Evolutionary conservation across 2,797 vertebrate genomes (phyloP).

Genomic region (Periparus ater): DNA sequence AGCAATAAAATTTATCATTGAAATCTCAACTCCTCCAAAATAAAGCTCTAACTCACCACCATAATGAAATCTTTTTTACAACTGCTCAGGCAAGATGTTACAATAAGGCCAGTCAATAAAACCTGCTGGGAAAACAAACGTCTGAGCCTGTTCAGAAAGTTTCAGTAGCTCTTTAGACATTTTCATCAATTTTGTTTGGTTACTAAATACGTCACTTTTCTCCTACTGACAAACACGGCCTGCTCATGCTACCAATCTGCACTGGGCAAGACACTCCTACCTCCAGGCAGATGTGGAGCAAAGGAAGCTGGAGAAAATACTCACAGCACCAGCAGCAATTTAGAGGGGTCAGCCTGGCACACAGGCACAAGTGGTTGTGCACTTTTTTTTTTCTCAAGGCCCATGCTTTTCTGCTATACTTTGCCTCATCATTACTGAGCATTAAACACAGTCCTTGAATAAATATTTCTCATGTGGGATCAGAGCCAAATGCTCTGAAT

Average conservation of each 20-base stretch:
- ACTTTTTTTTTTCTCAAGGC: background rate
- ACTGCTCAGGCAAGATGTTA: background rate
- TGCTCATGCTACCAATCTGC: background rate
- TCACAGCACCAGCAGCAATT: background rate
- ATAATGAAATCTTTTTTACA: background rate
- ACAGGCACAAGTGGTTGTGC: background rate
- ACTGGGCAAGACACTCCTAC: background rate
- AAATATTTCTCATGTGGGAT: background rate
- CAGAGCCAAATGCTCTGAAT: background rate
- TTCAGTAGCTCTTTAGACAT: background rate
- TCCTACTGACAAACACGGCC: background rate
- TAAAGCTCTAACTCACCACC: background rate
- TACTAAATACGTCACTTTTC: background rate
- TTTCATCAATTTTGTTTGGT: background rate
- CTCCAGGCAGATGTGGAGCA: background rate
- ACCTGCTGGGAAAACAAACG: background rate
- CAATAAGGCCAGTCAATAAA: background rate
- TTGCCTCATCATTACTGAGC: background rate
- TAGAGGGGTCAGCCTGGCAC: background rate
- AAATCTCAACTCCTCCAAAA: background rate
- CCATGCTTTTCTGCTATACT: background rate
- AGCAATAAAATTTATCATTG: background rate
- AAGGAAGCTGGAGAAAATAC: background rate
- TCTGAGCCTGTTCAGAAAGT: background rate
- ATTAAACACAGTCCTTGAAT: background rate